These are phyloP conservation scores for Sciurus carolinensis DNA, from an alignment of 2,797 vertebrate genomes.

Conservation along the genomic window DNA sequence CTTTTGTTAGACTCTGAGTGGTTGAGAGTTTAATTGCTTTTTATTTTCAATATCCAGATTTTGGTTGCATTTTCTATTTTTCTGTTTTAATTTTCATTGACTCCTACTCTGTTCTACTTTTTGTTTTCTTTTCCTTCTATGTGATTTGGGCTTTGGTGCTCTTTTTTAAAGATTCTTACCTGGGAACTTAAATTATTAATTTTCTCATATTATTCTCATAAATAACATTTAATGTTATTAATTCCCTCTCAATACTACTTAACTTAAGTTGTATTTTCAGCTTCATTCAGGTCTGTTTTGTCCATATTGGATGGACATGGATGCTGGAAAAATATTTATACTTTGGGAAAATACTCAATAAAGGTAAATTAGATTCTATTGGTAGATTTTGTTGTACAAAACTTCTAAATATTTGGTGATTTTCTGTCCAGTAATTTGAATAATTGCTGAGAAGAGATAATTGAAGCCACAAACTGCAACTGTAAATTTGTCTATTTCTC, in stretches of 20 bases:
- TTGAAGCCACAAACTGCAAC: background rate
- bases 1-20: background rate
- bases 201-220: no score
- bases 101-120: background rate
- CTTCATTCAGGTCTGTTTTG: background rate
- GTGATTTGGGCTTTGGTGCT: background rate
- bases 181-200: background rate
- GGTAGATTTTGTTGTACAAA: background rate
- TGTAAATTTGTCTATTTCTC: background rate
- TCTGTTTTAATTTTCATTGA: background rate
- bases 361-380: background rate
- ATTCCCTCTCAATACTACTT: background rate
- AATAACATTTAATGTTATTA: no score
- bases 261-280: background rate
- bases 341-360: background rate
- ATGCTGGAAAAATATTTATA: background rate
- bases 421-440: background rate
- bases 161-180: background rate
- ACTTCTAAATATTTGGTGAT: background rate
- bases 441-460: background rate
- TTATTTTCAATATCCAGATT: background rate
- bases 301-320: background rate
- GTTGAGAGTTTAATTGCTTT: background rate
- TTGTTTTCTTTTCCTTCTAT: background rate
- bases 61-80: constrained; percentile 11